Evolutionary conservation across 2,888 invertebrate species (phyloP), one percentile per base, ranked within the genome.

Genomic region (Agonopterix heracliana): DNA sequence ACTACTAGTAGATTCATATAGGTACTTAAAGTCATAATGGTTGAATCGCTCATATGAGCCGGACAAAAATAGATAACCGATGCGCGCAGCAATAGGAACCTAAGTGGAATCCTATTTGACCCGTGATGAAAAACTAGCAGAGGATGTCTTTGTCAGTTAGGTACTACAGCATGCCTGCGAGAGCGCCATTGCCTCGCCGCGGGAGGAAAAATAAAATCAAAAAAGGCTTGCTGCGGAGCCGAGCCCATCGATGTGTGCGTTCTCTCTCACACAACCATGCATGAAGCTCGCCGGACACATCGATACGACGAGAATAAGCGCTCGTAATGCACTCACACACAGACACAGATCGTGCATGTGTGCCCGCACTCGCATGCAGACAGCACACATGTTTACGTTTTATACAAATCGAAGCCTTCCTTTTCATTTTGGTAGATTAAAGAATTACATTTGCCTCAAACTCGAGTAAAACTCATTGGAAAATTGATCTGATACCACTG

Each of bases 181-280:
- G 65, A 72, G 65, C 65, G 68, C 67, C 70, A 71, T 74, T 64
- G 60, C 63, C 55, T 60, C 68, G 69, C 73, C 74, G 71, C 71
- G 81, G 68, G 68, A 82, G 81, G 80, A 83, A 85, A 86, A 87
- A 84, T 78, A 83, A 85, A 83, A 81, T 68, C 67, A 84, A 75
- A 83, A 85, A 81, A 84, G 83, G 83, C 76, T 78, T 78, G 61
- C 67, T 78, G 61, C 67, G 78, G 75, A 71, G 77, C 77, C 63
- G 71, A 72, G 80, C 75, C 68, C 70, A 65, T 61, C 66, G 59
- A 58, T 64, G 81, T 78, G 77, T 77, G 81, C 70, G 62, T 69
- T 63, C 68, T 61, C 63, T 44, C 52, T 50, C 68, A 75, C 74
- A 80, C 76, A 78, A 60, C 54, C 56, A 66, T 61, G 60, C 57